Evolutionary conservation across 2,113 vertebrate species (phyloP), one percentile per base, ranked within the genome.

Genomic region (Limanda limanda): DNA sequence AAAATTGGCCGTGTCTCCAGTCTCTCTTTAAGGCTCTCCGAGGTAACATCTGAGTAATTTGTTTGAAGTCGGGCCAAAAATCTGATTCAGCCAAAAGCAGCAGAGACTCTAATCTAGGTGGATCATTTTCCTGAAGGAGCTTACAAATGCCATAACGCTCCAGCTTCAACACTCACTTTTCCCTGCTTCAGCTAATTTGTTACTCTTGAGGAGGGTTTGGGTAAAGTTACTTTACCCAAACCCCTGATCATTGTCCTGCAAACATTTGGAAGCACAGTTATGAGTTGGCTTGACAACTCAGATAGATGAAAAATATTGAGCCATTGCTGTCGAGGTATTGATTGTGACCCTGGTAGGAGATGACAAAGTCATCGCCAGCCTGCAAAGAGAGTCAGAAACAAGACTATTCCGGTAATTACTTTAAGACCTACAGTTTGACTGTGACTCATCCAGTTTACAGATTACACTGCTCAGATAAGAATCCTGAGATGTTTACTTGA

Each of bases 11-110:
- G 31, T 71, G 64, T 79, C 65, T 76, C 13, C 57, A 59, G 42
- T 70, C 61, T 67, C 24, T 79, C 24, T 59, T 72, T 70, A 69
- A 70, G 24, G 52, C 68, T 56, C 72, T 85, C 72, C 2, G 24
- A 76, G 45, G 74, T 78, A 65, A 70, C 71, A 74, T 80, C 66
- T 61, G 23, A 11, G 51, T 71, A 60, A 71, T 85, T 74, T 72
- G 56, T 82, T 79, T 87, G 68, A 89, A 76, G 47, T 73, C 9
- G 23, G 59, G 70, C 75, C 56, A 82, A 82, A 81, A 71, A 61
- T 68, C 76, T 24, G 56, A 83, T 71, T 69, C 65, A 75, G 63
- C 71, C 81, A 74, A 80, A 69, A 51, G 47, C 47, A 51, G 47
- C 47, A 78, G 54, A 52, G 57, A 72, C 23, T 84, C 14, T 35